phyloP scores from a whole-genome alignment of 2,113 vertebrate genomes.

The Rostratula benghalensis region DNA sequence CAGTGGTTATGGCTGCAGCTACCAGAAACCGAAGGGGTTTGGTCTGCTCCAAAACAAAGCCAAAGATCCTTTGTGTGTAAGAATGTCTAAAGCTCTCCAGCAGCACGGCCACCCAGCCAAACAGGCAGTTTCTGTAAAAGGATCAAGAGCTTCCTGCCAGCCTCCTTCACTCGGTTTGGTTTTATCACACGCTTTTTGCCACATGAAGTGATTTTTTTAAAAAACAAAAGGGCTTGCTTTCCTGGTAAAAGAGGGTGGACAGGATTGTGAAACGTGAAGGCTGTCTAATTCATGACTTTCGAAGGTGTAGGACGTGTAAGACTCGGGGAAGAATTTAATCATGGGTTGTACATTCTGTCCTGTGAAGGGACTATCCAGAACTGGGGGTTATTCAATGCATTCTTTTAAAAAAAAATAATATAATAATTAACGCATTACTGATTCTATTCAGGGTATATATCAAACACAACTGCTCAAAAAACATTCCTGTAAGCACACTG shows the following conservation, averaged over 20 bases:
- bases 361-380: background rate
- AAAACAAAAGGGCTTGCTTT: constrained; percentile 50
- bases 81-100: constrained; percentile 36
- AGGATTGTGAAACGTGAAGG: background rate
- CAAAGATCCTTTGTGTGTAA: background rate
- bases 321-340: background rate
- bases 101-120: constrained; percentile 41
- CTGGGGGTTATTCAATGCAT: background rate
- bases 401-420: background rate
- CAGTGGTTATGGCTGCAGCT: background rate
- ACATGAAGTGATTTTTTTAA: constrained; percentile 39
- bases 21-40: background rate
- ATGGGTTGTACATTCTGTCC: background rate
- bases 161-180: background rate
- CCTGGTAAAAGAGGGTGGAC: constrained; percentile 38
- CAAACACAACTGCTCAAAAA: constrained; percentile 9
- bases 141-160: constrained; percentile 56
- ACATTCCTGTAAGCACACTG: background rate
- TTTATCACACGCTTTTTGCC: constrained; percentile 57
- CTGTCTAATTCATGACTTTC: background rate
- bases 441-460: background rate
- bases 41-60: constrained; percentile 1
- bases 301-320: background rate
- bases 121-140: constrained; percentile 62
- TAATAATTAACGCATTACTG: background rate